Base-by-base conservation (phyloP, 1,140 invertebrate species). In the Plodia interpunctella region DNA sequence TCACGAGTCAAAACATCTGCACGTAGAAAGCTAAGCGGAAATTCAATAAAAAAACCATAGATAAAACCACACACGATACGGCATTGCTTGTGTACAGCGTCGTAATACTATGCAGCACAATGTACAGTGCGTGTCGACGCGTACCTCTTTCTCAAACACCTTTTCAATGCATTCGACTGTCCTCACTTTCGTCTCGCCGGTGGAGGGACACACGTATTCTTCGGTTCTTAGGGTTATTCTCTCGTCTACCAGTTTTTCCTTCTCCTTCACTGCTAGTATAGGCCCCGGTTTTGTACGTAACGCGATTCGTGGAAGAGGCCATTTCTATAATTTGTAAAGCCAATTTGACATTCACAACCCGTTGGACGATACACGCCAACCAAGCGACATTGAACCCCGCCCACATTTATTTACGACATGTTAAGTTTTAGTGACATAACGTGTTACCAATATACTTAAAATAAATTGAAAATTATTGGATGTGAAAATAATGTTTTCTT, bases 81-180 rank as follows among this genome's bases (percentile, higher is more conserved):
- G 80, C 85, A 75, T 85, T 84, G 79, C 72, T 70, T 79, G 80
- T 81, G 78, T 84, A 80, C 80, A 83, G 82, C 83, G 72, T 63
- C 64, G 68, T 52, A 49, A 59, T 57, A 59, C 57, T 81, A 74
- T 68, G 61, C 71, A 73, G 78, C 76, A 72, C 66, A 73, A 84
- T 83, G 64, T 83, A 87, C 81, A 87, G 73, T 58, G 76, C 72
- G 78, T 74, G 72, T 60, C 62, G 53, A 73, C 76, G 72, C 87
- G 87, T 96, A 97, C 96, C 96, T 98, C 96, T 93, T 95, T 96
- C 91, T 98, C 96, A 90, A 98, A 96, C 87, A 96, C 93, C 93
- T 97, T 97, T 92, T 98, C 96, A 91, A 97, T 94, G 91, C 96
- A 96, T 92, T 97, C 95, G 85, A 97, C 93, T 59, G 96, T 98